Base-by-base conservation (phyloP, 2,888 invertebrate species). In the Drosophila gaucha region DNA sequence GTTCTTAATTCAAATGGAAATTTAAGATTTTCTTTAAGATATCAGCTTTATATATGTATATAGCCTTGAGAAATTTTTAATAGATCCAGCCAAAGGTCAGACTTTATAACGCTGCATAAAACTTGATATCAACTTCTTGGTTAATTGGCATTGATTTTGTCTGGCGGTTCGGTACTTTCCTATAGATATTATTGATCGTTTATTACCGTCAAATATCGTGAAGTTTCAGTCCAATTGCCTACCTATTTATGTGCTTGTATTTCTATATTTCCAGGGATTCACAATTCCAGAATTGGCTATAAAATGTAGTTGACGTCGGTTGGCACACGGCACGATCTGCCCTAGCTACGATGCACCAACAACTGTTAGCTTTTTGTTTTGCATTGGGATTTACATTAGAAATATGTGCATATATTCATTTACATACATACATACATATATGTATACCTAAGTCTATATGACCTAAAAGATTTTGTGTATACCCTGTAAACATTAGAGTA, bases 61-160 rank as follows among this genome's bases (percentile, higher is more conserved):
- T 26, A 14, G n/a, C n/a, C n/a, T n/a, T n/a, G n/a, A n/a, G 3
- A 16, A 24, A 16, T 16, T 12, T 20, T 6, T 36, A 10, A 12
- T 6, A 0, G 10, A 18, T 4, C 9, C 10, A 22, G 10, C 8
- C 31, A n/a, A 16, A 12, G 36, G 22, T 47, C 24, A 33, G 8
- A n/a, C 10, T 57, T 54, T 54, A 54, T 14, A 36, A n/a, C 14
- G 31, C 26, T 2, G 10, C 18, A 39, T 31, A 22, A 22, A 56
- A 12, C 31, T 18, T 44, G 46, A 51, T 66, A 67, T 47, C 39
- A 16, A 35, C 16, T 35, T 50, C 20, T 31, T 41, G 36, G 36
- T 24, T 14, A 16, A 20, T 12, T 16, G 38, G 33, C 30, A 64
- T 50, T 39, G 58, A 33, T 18, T 16, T 51, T 20, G 41, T 16